Evolutionary conservation across 1,140 invertebrate genomes (phyloP).

Genomic region (Lepidostoma basale): DNA sequence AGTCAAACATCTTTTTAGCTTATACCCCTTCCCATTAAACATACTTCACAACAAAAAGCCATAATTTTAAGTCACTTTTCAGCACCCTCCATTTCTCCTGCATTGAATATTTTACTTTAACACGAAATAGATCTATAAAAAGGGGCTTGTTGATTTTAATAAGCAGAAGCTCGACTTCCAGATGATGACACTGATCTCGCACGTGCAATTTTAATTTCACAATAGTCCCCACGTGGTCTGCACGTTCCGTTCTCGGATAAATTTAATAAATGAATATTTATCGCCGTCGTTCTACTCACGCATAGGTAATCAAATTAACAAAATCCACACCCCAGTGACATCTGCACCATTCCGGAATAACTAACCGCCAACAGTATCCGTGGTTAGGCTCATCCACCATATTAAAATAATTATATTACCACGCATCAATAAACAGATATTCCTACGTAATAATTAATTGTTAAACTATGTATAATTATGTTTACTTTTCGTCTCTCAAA

Average conservation of each 20-base stretch:
- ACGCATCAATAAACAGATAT: no score
- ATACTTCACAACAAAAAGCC: no score
- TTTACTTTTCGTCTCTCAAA: no score
- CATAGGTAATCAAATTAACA: conserved; percentile 27
- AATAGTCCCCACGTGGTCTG: neutral
- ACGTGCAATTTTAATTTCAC: conserved; percentile 8
- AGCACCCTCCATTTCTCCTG: no score
- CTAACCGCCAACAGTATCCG: conserved; percentile 9
- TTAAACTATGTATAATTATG: no score
- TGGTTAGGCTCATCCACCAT: no score
- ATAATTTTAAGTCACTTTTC: no score
- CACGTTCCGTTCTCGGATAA: conserved; percentile 10
- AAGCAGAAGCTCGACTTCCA: neutral
- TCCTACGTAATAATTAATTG: no score
- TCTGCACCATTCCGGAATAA: conserved; percentile 18
- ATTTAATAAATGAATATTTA: conserved; percentile 32
- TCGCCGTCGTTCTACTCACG: neutral
- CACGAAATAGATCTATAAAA: neutral
- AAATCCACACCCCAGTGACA: neutral
- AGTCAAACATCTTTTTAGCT: no score
- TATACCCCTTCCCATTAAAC: no score
- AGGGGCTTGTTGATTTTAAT: conserved; percentile 16
- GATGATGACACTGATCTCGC: neutral
- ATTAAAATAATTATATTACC: no score
- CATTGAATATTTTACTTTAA: no score